Conservation (phyloP, 2,888 invertebrate species). For the Drosophila histrio region DNA sequence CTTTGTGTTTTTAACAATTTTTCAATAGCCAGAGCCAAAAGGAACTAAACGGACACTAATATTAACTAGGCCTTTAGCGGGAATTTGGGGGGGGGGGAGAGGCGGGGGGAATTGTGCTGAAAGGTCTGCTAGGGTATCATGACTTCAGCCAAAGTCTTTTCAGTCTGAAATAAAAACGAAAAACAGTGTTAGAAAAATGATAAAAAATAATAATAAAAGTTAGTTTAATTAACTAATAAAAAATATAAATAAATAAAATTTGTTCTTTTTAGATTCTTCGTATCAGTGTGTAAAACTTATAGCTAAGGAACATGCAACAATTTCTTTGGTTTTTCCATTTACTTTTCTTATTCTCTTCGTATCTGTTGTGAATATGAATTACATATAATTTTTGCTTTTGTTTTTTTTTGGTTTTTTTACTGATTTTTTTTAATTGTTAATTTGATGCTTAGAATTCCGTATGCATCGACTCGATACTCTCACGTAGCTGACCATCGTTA, state of each 20-base stretch:
- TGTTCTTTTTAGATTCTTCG: not conserved
- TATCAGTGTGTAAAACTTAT: slow-evolving; percentile 3
- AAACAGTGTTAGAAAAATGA: slow-evolving; percentile 21
- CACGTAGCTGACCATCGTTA: slow-evolving; percentile 78
- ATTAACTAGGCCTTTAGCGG: slow-evolving; percentile 12
- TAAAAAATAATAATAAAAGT: slow-evolving; percentile 29
- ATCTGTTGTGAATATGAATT: slow-evolving; percentile 54
- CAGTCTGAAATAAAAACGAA: slow-evolving; percentile 86
- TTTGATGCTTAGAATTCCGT: slow-evolving; percentile 63
- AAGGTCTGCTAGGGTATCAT: slow-evolving; percentile 84
- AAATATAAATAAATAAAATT: not conserved
- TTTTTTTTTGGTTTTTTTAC: slow-evolving; percentile 9
- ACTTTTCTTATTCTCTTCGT: slow-evolving; percentile 1
- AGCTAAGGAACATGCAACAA: slow-evolving; percentile 58
- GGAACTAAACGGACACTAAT: slow-evolving; percentile 38
- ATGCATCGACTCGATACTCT: slow-evolving; percentile 79
- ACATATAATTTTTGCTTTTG: slow-evolving; percentile 35
- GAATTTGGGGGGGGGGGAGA: slow-evolving; percentile 4
- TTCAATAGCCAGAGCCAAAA: slow-evolving; percentile 22
- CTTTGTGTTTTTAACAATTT: slow-evolving; percentile 31
- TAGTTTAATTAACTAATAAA: not conserved
- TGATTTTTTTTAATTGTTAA: slow-evolving; percentile 26
- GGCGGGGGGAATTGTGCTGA: slow-evolving; percentile 39
- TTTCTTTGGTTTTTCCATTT: slow-evolving; percentile 20
- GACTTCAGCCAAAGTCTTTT: slow-evolving; percentile 90